Conservation (phyloP, 2,797 vertebrate genomes). For the Balearica regulorum region DNA sequence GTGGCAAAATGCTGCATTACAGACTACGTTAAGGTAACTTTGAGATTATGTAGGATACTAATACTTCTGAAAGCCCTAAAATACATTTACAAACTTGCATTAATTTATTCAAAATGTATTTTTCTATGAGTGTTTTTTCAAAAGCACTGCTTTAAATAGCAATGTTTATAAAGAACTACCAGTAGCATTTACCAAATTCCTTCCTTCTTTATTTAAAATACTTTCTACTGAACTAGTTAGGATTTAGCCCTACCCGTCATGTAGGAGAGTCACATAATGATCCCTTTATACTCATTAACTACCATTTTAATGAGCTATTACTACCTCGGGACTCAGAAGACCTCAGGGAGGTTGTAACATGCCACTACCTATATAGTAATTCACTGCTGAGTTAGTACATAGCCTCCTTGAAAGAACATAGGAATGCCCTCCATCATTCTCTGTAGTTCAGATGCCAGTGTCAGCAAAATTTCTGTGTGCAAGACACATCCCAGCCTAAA, state of each 20-base stretch:
- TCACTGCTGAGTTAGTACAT: slow-evolving; percentile 62
- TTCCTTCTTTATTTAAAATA: slow-evolving; percentile 17
- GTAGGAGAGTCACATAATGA: slow-evolving; percentile 39
- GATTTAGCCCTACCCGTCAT: not conserved
- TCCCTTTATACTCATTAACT: slow-evolving; percentile 63
- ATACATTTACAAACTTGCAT: not conserved
- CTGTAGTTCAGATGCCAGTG: not conserved
- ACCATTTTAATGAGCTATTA: slow-evolving; percentile 70
- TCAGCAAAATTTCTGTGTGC: slow-evolving; percentile 35
- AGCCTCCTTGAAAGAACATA: slow-evolving; percentile 57
- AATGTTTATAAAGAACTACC: not conserved
- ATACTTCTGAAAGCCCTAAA: not conserved
- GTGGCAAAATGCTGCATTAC: fast-evolving
- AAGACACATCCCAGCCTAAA: not conserved
- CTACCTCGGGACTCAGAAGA: slow-evolving; percentile 60
- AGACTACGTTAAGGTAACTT: not conserved
- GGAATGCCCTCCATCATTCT: slow-evolving; percentile 36
- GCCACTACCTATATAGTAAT: slow-evolving; percentile 67
- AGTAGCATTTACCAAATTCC: not conserved
- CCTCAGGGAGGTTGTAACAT: slow-evolving; percentile 68
- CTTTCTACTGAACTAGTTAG: slow-evolving; percentile 40
- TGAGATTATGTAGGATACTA: not conserved
- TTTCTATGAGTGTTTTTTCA: not conserved
- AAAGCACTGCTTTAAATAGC: not conserved
- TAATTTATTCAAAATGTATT: not conserved